Percentiles rank a stretch among this genome's conserved stretches.
Conservation (phyloP, 2,797 vertebrate genomes). For the Aplochiton taeniatus region DNA sequence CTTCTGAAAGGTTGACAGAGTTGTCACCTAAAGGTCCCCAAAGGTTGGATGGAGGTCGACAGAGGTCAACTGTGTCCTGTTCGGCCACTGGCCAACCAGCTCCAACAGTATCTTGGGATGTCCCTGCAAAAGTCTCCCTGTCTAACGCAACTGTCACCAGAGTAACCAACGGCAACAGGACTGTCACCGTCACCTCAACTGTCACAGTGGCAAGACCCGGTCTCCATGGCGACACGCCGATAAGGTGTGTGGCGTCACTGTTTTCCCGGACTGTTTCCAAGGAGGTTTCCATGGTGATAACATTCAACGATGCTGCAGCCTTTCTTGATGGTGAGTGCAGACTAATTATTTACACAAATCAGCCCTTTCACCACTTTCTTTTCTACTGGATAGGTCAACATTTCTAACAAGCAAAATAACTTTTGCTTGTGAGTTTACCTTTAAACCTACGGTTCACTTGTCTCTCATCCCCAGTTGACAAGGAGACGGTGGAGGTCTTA, state of each 20-base stretch:
- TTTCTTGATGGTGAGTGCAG: conserved; percentile 20
- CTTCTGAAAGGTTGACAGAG: no score
- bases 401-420: conserved; percentile 13
- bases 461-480: no score
- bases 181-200: background rate
- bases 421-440: no score
- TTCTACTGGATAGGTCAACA: background rate
- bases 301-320: background rate
- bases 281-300: fast-evolving
- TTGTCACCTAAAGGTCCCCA: no score
- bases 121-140: background rate
- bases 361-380: background rate
- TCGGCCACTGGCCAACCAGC: conserved; percentile 46
- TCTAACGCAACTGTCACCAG: conserved; percentile 12
- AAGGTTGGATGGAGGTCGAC: no score
- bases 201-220: background rate
- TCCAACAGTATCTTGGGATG: conserved; percentile 36
- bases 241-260: conserved; percentile 28
- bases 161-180: conserved; percentile 25
- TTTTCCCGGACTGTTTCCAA: conserved; percentile 9
- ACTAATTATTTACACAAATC: background rate
- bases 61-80: conserved; percentile 35
- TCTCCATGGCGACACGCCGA: background rate
- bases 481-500: no score
- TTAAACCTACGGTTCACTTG: no score